Percentiles rank a stretch among this genome's conserved stretches.
These are phyloP conservation scores for Axis porcinus DNA, from an alignment of 2,113 vertebrate species.

Conservation along the genomic window DNA sequence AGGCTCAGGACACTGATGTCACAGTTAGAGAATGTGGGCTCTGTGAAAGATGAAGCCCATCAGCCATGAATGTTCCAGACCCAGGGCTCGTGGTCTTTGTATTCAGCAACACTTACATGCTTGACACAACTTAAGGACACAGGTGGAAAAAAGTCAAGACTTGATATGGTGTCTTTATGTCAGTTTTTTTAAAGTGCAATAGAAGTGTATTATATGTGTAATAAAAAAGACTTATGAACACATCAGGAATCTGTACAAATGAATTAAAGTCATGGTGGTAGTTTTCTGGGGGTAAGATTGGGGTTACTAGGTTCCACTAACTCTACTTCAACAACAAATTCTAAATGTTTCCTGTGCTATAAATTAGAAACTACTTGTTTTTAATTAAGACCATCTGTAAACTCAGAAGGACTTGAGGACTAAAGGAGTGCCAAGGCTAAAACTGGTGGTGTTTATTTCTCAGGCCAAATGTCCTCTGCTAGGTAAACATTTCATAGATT, in stretches of 20 bases:
- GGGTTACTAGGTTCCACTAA: conserved; percentile 73
- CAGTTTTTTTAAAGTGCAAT: conserved; percentile 1
- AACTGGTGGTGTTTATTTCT: conserved; percentile 32
- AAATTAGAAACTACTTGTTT: conserved; percentile 76
- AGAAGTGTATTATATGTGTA: conserved; percentile 42
- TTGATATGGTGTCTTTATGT: conserved; percentile 21
- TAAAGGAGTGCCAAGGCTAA: not conserved
- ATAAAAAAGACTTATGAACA: conserved; percentile 67
- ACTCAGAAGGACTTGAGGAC: not conserved
- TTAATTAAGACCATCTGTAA: conserved; percentile 74
- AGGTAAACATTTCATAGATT: conserved; percentile 19
- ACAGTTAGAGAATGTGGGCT: not conserved
- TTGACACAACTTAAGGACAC: not conserved
- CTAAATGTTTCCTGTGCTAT: conserved; percentile 71
- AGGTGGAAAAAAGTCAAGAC: conserved; percentile 13
- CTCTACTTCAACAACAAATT: conserved; percentile 69
- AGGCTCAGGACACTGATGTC: conserved; percentile 39
- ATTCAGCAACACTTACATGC: not conserved
- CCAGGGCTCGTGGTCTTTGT: not conserved
- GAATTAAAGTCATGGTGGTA: conserved; percentile 61
- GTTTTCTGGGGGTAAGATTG: conserved; percentile 48
- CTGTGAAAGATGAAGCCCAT: not conserved
- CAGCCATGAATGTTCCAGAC: not conserved
- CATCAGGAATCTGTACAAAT: conserved; percentile 57
- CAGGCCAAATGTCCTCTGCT: not conserved